Conservation (phyloP, 2,113 vertebrate species). For the Candoia aspera region DNA sequence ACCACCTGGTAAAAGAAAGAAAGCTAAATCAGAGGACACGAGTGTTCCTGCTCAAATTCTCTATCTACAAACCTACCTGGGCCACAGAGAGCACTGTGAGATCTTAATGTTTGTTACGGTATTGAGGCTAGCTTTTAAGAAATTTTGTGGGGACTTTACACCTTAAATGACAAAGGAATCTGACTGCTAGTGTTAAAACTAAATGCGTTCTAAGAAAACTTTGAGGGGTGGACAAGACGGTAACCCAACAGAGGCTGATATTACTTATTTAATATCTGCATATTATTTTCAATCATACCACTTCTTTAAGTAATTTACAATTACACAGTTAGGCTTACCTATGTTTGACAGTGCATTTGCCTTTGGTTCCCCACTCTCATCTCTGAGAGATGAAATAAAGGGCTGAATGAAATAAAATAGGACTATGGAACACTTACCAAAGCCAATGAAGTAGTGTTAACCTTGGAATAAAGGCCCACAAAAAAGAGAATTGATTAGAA, state of each 20-base stretch:
- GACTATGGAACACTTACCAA: not conserved
- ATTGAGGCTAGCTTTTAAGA: too few relatives aligned
- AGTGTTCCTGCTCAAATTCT: slow-evolving; percentile 25
- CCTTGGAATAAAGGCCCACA: not conserved
- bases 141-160: not conserved
- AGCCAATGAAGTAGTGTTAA: not conserved
- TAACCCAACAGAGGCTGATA: not conserved
- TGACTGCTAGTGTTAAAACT: not conserved
- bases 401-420: not conserved
- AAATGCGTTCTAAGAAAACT: too few relatives aligned
- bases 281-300: not conserved
- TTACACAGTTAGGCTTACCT: not conserved
- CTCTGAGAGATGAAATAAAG: not conserved
- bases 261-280: not conserved
- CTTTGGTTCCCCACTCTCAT: not conserved
- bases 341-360: not conserved
- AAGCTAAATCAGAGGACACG: not conserved
- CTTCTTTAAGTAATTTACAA: not conserved
- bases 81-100: not conserved
- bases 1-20: slow-evolving; percentile 70
- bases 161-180: not conserved
- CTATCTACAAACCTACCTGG: not conserved
- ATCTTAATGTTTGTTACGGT: not conserved
- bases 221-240: not conserved
- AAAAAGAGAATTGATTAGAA: not conserved